Conservation (phyloP, 2,888 invertebrate genomes). For the Volucella bombylans region DNA sequence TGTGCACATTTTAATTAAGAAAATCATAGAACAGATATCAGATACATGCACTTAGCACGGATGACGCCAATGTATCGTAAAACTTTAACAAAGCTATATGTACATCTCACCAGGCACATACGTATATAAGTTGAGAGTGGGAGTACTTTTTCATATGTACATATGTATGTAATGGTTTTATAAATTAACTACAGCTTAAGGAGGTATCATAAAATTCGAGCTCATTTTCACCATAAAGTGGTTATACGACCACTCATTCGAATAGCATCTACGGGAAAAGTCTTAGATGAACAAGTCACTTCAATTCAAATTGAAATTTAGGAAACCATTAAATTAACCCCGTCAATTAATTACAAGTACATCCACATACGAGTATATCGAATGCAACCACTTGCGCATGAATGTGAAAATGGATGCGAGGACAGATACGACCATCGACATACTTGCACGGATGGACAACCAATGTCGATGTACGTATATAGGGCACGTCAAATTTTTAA, state of each 20-base stretch:
- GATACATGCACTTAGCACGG: conserved; percentile 26
- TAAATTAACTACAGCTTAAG: conserved; percentile 61
- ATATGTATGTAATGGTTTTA: conserved; percentile 41
- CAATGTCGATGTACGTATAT: conserved; percentile 22
- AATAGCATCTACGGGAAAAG: not conserved
- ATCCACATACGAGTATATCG: conserved; percentile 25
- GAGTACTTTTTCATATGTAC: conserved; percentile 31
- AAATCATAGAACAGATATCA: conserved; percentile 32
- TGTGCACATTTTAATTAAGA: conserved; percentile 45
- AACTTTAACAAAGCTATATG: conserved; percentile 29
- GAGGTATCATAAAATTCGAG: conserved; percentile 47
- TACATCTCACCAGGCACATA: not conserved
- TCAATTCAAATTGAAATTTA: conserved; percentile 66
- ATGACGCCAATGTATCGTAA: conserved; percentile 60
- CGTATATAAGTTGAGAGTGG: conserved; percentile 1
- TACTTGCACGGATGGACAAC: not conserved
- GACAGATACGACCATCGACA: not conserved
- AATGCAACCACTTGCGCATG: conserved; percentile 56
- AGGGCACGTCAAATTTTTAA: conserved; percentile 59
- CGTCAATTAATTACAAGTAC: conserved; percentile 56
- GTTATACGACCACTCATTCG: conserved; percentile 7
- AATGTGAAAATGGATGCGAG: not conserved
- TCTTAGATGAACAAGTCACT: conserved; percentile 32
- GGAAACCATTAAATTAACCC: conserved; percentile 68
- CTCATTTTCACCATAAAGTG: conserved; percentile 38